These are phyloP conservation scores for Tipula helvola DNA, from an alignment of 2,888 invertebrate genomes.

Conservation along the genomic window DNA sequence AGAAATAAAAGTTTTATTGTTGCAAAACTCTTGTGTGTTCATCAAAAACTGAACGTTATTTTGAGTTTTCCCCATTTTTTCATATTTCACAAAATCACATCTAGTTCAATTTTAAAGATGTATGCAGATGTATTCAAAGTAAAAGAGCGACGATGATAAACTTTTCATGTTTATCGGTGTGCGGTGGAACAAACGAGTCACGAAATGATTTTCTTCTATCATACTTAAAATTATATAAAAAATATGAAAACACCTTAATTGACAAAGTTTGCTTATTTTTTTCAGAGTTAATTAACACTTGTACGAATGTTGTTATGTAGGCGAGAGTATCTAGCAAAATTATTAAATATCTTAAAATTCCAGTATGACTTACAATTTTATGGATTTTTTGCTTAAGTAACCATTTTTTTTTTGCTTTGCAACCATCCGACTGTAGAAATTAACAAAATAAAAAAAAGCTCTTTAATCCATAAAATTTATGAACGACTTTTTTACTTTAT, in stretches of 20 bases:
- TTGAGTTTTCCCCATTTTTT: neutral
- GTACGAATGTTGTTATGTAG: neutral
- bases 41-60: neutral
- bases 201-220: neutral
- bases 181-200: neutral
- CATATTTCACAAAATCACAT: neutral
- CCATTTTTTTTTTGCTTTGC: neutral
- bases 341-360: neutral
- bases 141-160: neutral
- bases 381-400: neutral
- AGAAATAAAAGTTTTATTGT: neutral
- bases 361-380: neutral
- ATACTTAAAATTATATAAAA: neutral
- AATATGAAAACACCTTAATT: neutral
- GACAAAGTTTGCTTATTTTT: neutral
- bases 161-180: neutral
- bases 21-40: neutral
- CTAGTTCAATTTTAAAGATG: neutral
- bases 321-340: neutral
- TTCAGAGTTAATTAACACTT: neutral
- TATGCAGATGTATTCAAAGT: too few relatives aligned
- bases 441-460: neutral
- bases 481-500: neutral
- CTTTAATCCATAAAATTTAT: neutral
- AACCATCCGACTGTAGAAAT: neutral